Conservation (phyloP, 2,797 vertebrate species). For the Ceyx erithaca region DNA sequence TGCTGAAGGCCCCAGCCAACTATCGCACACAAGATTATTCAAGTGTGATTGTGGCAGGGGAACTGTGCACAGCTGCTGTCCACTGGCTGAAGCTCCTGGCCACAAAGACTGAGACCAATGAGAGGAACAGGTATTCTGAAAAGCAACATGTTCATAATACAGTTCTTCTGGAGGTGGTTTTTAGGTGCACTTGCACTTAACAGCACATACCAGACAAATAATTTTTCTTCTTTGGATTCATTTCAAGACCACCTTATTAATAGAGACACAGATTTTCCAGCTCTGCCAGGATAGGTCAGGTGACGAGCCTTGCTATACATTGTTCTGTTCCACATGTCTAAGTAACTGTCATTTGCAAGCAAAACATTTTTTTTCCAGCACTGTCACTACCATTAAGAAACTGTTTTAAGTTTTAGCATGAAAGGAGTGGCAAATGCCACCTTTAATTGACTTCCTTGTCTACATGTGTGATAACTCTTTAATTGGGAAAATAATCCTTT, state of each 20-base stretch:
- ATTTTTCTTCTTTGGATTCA: not conserved
- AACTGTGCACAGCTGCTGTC: not conserved
- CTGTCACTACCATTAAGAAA: not conserved
- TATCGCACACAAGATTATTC: not conserved
- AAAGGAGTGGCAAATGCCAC: not conserved
- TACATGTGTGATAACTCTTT: not conserved
- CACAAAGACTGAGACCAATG: not conserved
- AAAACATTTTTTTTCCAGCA: not conserved
- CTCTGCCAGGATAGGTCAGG: not conserved
- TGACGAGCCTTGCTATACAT: not conserved
- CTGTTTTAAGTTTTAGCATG: not conserved
- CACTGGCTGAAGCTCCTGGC: rapidly evolving
- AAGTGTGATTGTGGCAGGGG: not conserved
- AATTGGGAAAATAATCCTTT: not conserved
- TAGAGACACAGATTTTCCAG: not conserved
- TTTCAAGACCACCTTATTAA: not conserved
- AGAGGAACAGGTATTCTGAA: not conserved
- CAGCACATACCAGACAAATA: not conserved
- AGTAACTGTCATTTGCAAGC: not conserved
- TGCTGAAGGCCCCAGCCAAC: rapidly evolving
- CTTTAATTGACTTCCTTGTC: not conserved
- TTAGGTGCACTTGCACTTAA: not conserved
- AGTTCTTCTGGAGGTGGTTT: not conserved
- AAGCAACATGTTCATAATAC: not conserved
- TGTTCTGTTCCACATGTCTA: not conserved